Evolutionary conservation across 2,888 invertebrate genomes (phyloP), one percentile per base, ranked within the genome.

Genomic region (Orchesella flavescens): DNA sequence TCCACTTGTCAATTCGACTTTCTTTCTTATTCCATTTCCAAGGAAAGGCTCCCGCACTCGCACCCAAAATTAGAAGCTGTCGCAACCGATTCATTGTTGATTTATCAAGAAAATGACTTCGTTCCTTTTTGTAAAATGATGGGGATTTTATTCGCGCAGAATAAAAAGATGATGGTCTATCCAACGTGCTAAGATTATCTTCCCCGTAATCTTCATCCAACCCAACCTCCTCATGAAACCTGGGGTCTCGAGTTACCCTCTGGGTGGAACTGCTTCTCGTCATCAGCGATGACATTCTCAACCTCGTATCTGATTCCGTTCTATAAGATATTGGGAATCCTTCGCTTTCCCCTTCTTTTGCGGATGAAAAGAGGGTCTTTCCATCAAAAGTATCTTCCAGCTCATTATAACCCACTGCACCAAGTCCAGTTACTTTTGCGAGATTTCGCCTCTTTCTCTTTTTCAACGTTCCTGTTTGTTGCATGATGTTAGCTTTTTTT

Each of bases 1-100:
- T 34, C 78, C 78, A 85, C 12, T 66, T 69, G 19, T 85, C 83
- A 23, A 85, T 76, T 61, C 46, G 49, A 5, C 13, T 12, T 1
- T 46, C 34, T 12, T 83, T 83, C 43, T 19, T 44, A 59, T 85
- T 79, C 85, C 85, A 85, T 4, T 55, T 69, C 74, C 77, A 84
- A 3, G 83, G 83, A 61, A 84, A 78, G n/a, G 83, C 49, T 2
- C 73, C 66, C 7, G 74, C 66, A 0, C 59, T 21, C 9, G 46
- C 23, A 10, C 83, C 83, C n/a, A 84, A 49, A 53, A 73, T 7
- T 12, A 84, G 49, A 10, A 84, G n/a, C 19, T 74, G 73, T 17
- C 61, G 55, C 10, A 84, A 34, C 23, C 83, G 4, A 9, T 17
- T 34, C 59, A 83, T 71, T 23, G 73, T 55, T 7, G 19, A 9